Percentiles rank a stretch among this genome's conserved stretches.
These are phyloP conservation scores for Alfaro cultratus DNA, from an alignment of 2,797 vertebrate species.

Conservation along the genomic window DNA sequence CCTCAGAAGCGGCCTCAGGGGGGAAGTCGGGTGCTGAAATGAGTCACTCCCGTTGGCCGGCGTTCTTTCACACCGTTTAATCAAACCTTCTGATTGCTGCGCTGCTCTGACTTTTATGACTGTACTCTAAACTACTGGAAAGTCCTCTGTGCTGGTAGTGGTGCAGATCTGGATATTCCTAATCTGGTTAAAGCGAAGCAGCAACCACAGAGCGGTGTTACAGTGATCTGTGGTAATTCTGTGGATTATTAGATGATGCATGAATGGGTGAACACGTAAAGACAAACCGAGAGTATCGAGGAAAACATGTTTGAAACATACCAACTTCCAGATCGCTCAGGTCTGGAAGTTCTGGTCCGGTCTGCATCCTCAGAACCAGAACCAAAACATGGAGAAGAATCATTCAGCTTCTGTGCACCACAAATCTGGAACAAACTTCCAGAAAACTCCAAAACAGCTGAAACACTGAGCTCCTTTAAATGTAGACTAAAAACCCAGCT, in stretches of 20 bases:
- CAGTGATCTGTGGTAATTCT: neutral
- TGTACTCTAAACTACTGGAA: neutral
- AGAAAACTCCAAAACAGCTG: too few species aligned
- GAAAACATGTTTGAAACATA: too few species aligned
- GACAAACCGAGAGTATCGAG: neutral
- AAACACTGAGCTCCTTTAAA: too few species aligned
- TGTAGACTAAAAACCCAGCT: too few species aligned
- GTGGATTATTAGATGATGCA: neutral
- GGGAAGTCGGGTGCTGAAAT: neutral
- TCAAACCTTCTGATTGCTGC: neutral
- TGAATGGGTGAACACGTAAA: neutral
- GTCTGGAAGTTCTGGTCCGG: too few species aligned
- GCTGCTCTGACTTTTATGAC: neutral
- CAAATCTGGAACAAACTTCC: too few species aligned
- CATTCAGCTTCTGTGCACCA: too few species aligned
- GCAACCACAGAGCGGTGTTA: neutral
- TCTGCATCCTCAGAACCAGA: too few species aligned
- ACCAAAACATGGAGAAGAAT: too few species aligned
- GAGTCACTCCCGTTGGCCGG: neutral
- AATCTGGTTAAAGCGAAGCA: neutral
- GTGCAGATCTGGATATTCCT: neutral
- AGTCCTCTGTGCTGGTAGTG: neutral
- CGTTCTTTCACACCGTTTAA: neutral
- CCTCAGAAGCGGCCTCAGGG: neutral
- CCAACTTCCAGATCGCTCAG: too few species aligned